A percentile compares a stretch with the other conserved stretches of the same genome.
These are phyloP conservation scores for Liodrosophila aerea DNA, from an alignment of 2,888 invertebrate genomes.

Conservation along the genomic window DNA sequence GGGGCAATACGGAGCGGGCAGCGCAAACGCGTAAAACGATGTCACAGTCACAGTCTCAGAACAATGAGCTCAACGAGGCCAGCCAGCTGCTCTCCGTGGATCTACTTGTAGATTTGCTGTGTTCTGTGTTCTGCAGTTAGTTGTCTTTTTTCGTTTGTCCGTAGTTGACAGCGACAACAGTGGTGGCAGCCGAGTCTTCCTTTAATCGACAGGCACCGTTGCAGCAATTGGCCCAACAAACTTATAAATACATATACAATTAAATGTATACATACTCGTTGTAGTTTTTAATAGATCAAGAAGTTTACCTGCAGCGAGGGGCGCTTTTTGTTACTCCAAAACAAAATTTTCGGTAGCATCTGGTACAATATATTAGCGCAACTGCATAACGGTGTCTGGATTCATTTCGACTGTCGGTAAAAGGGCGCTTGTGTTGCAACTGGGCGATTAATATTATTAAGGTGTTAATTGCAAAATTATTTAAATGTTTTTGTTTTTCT, in stretches of 20 bases:
- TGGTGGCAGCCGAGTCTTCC: too few species aligned
- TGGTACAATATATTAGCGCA: constrained; percentile 38
- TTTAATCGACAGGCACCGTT: constrained; percentile 50
- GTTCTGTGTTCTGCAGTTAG: constrained; percentile 40
- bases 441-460: constrained; percentile 2
- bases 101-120: too few species aligned
- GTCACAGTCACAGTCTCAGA: constrained; percentile 64
- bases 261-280: constrained; percentile 7
- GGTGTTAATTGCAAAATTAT: constrained; percentile 6
- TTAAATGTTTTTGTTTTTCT: constrained; percentile 29
- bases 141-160: constrained; percentile 35
- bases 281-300: constrained; percentile 40
- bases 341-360: constrained; percentile 34
- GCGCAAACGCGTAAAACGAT: constrained; percentile 40
- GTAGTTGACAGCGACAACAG: constrained; percentile 33
- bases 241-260: constrained; percentile 35
- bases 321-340: constrained; percentile 40
- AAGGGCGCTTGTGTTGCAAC: not conserved
- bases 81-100: too few species aligned
- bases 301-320: constrained; percentile 31
- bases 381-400: too few species aligned
- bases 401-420: not conserved
- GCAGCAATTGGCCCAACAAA: constrained; percentile 12
- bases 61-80: constrained; percentile 58
- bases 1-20: constrained; percentile 19